Base-by-base conservation (phyloP, 2,888 invertebrate species). In the Callimorpha dominula region DNA sequence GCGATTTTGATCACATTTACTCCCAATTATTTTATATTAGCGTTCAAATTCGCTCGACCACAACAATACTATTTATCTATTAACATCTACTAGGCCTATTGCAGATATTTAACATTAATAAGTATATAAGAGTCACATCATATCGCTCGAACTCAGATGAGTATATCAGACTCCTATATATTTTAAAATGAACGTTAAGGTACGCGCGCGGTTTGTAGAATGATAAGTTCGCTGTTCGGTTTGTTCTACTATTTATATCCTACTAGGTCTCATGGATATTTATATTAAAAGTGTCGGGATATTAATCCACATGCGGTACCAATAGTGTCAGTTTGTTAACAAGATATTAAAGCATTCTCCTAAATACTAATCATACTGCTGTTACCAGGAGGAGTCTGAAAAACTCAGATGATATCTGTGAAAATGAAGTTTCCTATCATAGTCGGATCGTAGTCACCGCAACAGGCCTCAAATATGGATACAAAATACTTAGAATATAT, bases 401-500 rank as follows among this genome's bases (percentile, higher is more conserved):
- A 43, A 42, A 64, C 43, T 64, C 31, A 0, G 17, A 43, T 64
- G 49, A 15, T 11, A 57, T 50, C 12, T 50, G 8, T 15, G 31
- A 15, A 31, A 50, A 49, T 50, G 15, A n/a, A 1, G 50, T 57
- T 31, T 1, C 5, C 43, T 43, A 52, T 42, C 14, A 15, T 57
- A 12, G 60, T 68, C 43, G 46, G 46, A 31, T 15, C 4, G n/a
- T 43, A 64, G 52, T 60, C n/a, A 62, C 50, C 12, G 62, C 69
- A 63, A 63, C 12, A 46, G 63, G 54, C 54, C 65, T 60, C 60
- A 57, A 60, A 62, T 73, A 77, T 65, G 69, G 75, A 72, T 72
- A 76, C 52, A 69, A 65, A 52, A 65, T 68, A 65, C 71, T 84
- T 65, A 83, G 70, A 87, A 92, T 85, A 92, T 90, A 86, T 93